A percentile compares a stretch with the other conserved stretches of the same genome.
These are phyloP conservation scores for Rissa tridactyla DNA, from an alignment of 2,113 vertebrate genomes.

Conservation along the genomic window DNA sequence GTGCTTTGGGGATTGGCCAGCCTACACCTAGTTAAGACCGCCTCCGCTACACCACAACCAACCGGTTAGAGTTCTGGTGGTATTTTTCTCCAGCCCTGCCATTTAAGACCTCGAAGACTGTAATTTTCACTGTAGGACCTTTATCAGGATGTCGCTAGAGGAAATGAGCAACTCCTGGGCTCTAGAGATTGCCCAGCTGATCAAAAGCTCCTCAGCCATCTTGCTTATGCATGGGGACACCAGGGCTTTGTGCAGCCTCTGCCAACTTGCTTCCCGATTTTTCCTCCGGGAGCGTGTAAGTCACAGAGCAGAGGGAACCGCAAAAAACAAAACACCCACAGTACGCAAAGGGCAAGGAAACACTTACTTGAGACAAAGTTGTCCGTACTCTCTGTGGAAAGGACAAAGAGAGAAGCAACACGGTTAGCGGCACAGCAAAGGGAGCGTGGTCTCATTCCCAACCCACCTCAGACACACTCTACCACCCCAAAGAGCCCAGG, in stretches of 20 bases:
- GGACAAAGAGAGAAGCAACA: slow-evolving; percentile 62
- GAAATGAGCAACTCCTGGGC: not conserved
- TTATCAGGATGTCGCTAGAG: not conserved
- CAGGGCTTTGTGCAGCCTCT: not conserved
- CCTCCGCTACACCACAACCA: not conserved
- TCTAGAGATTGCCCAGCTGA: not conserved
- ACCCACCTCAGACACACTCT: not conserved
- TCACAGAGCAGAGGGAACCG: not conserved
- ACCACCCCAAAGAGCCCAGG: not conserved
- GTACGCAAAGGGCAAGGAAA: not conserved
- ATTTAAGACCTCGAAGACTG: not conserved
- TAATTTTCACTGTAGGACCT: not conserved
- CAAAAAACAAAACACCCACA: not conserved
- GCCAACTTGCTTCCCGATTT: not conserved
- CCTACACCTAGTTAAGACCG: not conserved
- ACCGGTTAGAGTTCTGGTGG: not conserved
- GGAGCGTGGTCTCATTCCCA: not conserved
- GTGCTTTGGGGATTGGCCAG: not conserved
- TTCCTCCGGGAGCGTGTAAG: not conserved
- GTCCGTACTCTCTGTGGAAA: slow-evolving; percentile 78
- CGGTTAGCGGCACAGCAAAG: not conserved
- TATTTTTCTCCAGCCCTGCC: not conserved
- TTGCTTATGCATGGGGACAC: not conserved
- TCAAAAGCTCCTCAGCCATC: not conserved
- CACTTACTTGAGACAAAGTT: slow-evolving; percentile 82